Conservation (phyloP, 2,797 vertebrate genomes). For the Scomberomorus guttatus region DNA sequence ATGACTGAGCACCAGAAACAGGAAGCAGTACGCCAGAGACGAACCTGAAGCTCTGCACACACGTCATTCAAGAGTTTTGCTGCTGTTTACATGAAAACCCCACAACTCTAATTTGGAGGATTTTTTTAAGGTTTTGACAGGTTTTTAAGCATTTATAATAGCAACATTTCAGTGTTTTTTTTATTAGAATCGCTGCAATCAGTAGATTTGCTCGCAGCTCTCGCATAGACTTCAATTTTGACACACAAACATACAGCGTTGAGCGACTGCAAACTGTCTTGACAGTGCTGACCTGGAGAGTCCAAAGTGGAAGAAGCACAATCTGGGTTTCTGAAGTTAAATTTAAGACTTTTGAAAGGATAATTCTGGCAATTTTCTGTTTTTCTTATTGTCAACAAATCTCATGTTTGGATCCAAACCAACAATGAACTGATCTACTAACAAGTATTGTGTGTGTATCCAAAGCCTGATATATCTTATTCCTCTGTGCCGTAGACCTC, state of each 20-base stretch:
- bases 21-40: conserved; percentile 7
- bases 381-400: background rate
- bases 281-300: too few relatives aligned
- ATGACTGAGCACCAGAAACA: conserved; percentile 1
- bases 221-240: too few relatives aligned
- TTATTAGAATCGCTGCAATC: too few relatives aligned
- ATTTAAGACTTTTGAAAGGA: too few relatives aligned
- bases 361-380: background rate
- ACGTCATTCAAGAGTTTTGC: background rate
- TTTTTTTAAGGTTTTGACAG: too few relatives aligned
- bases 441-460: background rate
- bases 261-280: too few relatives aligned
- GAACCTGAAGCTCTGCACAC: background rate
- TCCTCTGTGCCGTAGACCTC: too few relatives aligned
- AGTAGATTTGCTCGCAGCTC: too few relatives aligned
- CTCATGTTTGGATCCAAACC: background rate
- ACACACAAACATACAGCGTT: too few relatives aligned
- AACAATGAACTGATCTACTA: background rate
- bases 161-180: too few relatives aligned
- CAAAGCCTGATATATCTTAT: too few relatives aligned
- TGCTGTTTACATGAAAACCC: conserved; percentile 34
- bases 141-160: background rate
- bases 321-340: too few relatives aligned
- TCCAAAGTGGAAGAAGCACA: background rate
- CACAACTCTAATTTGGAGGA: background rate